Evolutionary conservation across 2,888 invertebrate genomes (phyloP), one percentile per base, ranked within the genome.

Genomic region (Hypolimnas misippus): DNA sequence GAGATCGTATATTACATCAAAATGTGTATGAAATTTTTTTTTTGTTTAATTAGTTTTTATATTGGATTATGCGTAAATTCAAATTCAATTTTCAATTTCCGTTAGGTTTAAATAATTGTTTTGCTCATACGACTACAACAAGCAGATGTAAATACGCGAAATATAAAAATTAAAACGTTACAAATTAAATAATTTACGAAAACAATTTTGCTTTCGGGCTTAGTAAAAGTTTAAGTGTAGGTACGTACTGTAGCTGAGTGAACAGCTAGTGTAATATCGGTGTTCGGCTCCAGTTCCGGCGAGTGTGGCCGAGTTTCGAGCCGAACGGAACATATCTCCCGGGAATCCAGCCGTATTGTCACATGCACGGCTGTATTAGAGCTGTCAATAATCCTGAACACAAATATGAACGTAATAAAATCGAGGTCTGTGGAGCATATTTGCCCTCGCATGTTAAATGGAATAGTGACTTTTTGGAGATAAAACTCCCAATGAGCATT

Each of bases 291-390:
- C 38, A 56, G 64, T 74, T 73, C 73, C 73, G 71, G 71, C 65
- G 68, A 74, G 70, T 69, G 76, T 79, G 84, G 79, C 86, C 85
- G 86, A 86, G 79, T 86, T 87, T 78, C 79, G 63, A 76, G 66
- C 77, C 79, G 60, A 76, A 66, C 80, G 78, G 82, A 82, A 77
- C 78, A 82, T 79, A 82, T 86, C 85, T 78, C 79, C 70, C 71
- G 83, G 76, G 81, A 79, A 78, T 76, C 77, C 74, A 73, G 5
- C 70, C 70, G 73, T 76, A 79, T 82, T 85, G 84, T 84, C 77
- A 73, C 69, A 68, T 70, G 65, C 63, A 35, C 16, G n/a, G 50
- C 7, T 59, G 63, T 66, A 68, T 72, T 66, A 63, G 53, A 53
- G 61, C 70, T 72, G 73, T 75, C 72, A 72, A 70, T 74, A 70